Evolutionary conservation across 2,888 invertebrate genomes (phyloP), one percentile per base, ranked within the genome.

Genomic region (Drosophila prostipennis): DNA sequence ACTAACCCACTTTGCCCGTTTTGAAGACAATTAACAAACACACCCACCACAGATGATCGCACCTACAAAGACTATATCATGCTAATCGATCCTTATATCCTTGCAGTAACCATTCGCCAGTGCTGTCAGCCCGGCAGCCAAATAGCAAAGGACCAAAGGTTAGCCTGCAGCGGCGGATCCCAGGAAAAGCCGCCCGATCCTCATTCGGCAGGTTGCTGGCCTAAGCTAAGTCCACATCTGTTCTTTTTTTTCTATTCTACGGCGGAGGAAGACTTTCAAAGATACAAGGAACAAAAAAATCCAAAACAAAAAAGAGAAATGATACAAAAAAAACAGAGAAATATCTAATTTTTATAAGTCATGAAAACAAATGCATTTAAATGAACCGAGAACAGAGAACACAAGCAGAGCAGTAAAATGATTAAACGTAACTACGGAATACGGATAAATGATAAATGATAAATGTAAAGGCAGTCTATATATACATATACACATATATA

Each of bases 321-420:
- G n/a, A 67, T 51, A 67, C 60, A 49, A 37, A 45, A 40, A 11
- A 72, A 70, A 67, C 51, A 56, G 51, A 57, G 23, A 39, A 48
- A 48, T 67, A 80, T 65, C 63, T 76, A 67, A 77, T 74, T 84
- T 84, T 85, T 83, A 74, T 85, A 85, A 79, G 83, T 87, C 79
- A 85, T 89, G 87, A 87, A 78, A 86, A 89, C 82, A 89, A 87
- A 85, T 90, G 89, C 89, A 90, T 90, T 90, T 90, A 90, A 85
- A 82, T 6, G 63, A 71, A 54, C 75, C 74, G 74, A 68, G 36
- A 79, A 78, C 74, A 60, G 72, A 72, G 40, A 78, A 79, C 72
- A 81, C 64, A 80, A 70, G 76, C 75, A 70, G 77, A 55, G 68
- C 72, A 68, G 72, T 68, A 57, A 78, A 52, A 69, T 53, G 59